Conservation (phyloP, 2,797 vertebrate species). For the Dicrostonyx torquatus region DNA sequence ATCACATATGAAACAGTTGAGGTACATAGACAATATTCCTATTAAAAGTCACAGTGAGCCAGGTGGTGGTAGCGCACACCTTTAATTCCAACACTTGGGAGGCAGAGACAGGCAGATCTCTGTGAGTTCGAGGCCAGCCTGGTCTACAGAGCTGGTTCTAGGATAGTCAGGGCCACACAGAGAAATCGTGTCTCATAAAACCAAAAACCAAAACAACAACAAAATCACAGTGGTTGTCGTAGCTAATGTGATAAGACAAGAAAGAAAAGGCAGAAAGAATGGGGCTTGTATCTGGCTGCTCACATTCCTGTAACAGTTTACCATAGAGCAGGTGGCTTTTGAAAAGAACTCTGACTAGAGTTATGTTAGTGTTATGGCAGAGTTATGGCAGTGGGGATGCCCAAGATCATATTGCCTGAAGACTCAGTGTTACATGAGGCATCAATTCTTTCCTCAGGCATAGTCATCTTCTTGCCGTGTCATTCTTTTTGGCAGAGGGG, state of each 20-base stretch:
- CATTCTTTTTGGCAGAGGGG: background rate
- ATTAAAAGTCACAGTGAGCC: background rate
- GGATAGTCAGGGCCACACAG: background rate
- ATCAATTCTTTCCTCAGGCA: background rate
- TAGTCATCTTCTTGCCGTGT: background rate
- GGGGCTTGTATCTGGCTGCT: background rate
- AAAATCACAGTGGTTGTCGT: background rate
- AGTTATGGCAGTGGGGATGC: background rate
- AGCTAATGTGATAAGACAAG: background rate
- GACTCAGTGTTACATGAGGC: background rate
- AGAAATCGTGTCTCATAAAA: background rate
- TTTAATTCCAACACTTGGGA: background rate
- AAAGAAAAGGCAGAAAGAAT: background rate
- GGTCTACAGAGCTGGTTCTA: background rate
- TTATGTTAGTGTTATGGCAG: background rate
- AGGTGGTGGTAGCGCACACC: background rate
- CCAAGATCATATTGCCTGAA: background rate
- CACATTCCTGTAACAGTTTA: background rate
- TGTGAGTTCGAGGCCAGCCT: background rate
- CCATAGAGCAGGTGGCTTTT: background rate
- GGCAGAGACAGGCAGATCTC: background rate
- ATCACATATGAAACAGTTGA: background rate
- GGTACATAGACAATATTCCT: background rate
- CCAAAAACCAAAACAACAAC: background rate
- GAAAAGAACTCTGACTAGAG: background rate